Conservation (phyloP, 2,113 vertebrate genomes). For the Argyrosomus japonicus region DNA sequence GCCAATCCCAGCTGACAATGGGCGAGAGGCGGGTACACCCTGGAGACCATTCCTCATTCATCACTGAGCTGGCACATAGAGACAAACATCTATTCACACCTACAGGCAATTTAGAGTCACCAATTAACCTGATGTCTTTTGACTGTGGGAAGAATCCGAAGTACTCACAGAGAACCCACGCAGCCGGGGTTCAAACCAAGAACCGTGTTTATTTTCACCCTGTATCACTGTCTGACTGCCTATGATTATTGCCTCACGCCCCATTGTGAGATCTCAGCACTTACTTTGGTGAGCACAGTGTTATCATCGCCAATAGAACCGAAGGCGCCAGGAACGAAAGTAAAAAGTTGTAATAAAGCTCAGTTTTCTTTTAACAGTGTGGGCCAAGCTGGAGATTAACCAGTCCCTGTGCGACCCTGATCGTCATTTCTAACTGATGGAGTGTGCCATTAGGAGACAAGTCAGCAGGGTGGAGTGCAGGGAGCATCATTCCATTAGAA, state of each 20-base stretch:
- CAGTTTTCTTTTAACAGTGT: neutral
- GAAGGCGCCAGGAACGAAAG: neutral
- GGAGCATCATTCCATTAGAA: constrained; percentile 35
- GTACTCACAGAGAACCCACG: too few species aligned
- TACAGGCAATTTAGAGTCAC: too few species aligned
- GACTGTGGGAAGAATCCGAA: too few species aligned
- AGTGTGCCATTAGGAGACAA: constrained; percentile 37
- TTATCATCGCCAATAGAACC: neutral
- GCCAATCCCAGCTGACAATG: too few species aligned
- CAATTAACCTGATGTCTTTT: too few species aligned
- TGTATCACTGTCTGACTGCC: neutral
- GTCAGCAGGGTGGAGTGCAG: constrained; percentile 20
- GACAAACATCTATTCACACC: too few species aligned
- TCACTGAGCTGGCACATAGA: too few species aligned
- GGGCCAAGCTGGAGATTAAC: neutral
- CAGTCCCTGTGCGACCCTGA: neutral
- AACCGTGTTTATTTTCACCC: neutral
- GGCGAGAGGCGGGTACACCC: too few species aligned
- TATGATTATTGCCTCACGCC: neutral
- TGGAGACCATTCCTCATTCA: too few species aligned
- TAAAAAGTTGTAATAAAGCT: neutral
- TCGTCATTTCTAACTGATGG: constrained; percentile 33
- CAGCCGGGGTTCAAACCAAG: too few species aligned
- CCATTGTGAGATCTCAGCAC: neutral
- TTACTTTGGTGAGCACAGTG: neutral